Evolutionary conservation across 2,797 vertebrate genomes (phyloP).

Genomic region (Menidia menidia): DNA sequence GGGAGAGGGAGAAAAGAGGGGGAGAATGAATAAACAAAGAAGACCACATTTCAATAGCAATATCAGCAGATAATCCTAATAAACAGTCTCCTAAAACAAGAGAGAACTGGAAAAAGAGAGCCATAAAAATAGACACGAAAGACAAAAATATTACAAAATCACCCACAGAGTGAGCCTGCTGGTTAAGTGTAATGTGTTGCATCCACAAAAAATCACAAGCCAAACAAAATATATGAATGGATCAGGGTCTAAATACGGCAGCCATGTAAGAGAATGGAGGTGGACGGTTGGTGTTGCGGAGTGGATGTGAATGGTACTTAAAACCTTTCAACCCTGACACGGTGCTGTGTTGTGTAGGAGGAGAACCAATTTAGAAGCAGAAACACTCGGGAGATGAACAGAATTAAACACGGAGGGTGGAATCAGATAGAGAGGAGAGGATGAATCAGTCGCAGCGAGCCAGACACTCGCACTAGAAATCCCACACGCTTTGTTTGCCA

Average conservation of each 20-base stretch:
- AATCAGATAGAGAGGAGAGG: constrained; percentile 70
- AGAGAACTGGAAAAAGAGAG: constrained; percentile 21
- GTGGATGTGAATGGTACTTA: constrained; percentile 73
- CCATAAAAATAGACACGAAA: constrained; percentile 19
- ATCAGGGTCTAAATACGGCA: constrained; percentile 66
- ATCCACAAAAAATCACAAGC: constrained; percentile 42
- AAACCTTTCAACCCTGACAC: constrained; percentile 65
- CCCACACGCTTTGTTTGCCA: constrained; percentile 77
- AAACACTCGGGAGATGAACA: constrained; percentile 73
- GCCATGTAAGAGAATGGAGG: constrained; percentile 68
- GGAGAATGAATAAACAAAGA: constrained; percentile 50
- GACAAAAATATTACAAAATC: constrained; percentile 44
- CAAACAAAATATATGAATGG: constrained; percentile 73
- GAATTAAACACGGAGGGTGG: constrained; percentile 72
- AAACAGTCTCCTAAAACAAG: constrained; percentile 30
- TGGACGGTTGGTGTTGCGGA: constrained; percentile 61
- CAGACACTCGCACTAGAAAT: constrained; percentile 77
- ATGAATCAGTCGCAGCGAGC: constrained; percentile 79
- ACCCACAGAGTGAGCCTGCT: constrained; percentile 25
- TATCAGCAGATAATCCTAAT: constrained; percentile 25
- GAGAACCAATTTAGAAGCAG: constrained; percentile 79
- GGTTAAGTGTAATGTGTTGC: constrained; percentile 40
- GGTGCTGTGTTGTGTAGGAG: constrained; percentile 69
- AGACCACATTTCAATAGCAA: constrained; percentile 28
- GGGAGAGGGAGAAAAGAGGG: constrained; percentile 18